Base-by-base conservation (phyloP, 2,888 invertebrate genomes). In the Tuberolachnus salignus region DNA sequence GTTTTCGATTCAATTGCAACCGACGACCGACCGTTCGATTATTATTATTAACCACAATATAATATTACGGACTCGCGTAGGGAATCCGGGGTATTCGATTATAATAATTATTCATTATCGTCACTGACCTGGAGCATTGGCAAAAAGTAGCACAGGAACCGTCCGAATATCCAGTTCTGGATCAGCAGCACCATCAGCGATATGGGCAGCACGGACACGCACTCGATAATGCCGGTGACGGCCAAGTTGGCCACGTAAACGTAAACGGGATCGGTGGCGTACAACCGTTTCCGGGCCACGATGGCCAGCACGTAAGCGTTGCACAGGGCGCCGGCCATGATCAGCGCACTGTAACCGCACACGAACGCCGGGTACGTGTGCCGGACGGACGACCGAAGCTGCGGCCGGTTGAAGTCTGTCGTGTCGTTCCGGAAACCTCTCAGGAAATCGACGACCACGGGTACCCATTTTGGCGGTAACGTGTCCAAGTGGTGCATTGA, bases 151-250 rank as follows among this genome's bases (percentile, higher is more conserved):
- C 92, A 92, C 81, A 92, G 84, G 82, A 91, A 89, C 83, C 90
- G 89, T 10, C 92, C 92, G 83, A 91, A 89, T 81, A 92, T 87
- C 92, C 92, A 92, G 84, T 92, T 91, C 84, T 91, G 89, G 80
- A 92, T 86, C 55, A 92, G 86, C 83, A 92, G 87, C 70, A 91
- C 90, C 83, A 90, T 89, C 82, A 92, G 84, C 0, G 91, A 89
- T 10, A 92, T 87, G 16, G 92, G 92, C 83, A 92, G 84, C n/a
- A 91, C 91, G 80, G 90, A 84, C 21, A 89, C 85, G 83, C 91
- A 90, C 85, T 91, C 91, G 57, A 91, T 86, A 55, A 91, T 85
- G 84, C 91, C 90, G 82, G 91, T 89, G 72, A 92, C 84, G 0
- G 89, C 90, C 83, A 91, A 86, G 85, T 92, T 92, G 81, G 90